A percentile compares a stretch with the other conserved stretches of the same genome.
Evolutionary conservation across 2,797 vertebrate species (phyloP).

Genomic region (Gallirallus australis): DNA sequence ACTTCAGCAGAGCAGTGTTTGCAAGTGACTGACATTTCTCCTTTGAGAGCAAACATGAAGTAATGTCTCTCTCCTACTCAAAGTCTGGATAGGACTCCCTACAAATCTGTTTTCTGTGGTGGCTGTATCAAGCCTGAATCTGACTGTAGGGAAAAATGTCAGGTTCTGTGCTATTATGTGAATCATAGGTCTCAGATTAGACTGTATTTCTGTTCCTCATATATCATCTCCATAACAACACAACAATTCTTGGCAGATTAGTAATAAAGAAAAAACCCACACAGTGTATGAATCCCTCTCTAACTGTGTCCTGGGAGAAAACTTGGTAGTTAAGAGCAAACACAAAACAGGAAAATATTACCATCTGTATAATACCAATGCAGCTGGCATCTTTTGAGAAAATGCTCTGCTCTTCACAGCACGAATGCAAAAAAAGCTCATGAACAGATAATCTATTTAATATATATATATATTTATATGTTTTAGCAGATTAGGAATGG

Average conservation of each 20-base stretch:
- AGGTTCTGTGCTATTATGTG: neutral
- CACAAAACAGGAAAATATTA: neutral
- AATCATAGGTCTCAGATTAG: neutral
- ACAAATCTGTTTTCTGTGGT: neutral
- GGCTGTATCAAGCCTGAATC: neutral
- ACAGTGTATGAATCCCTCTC: neutral
- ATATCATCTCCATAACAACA: neutral
- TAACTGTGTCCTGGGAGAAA: neutral
- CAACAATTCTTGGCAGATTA: neutral
- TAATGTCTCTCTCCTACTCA: neutral
- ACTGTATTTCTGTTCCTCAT: neutral
- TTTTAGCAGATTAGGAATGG: neutral
- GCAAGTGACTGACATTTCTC: neutral
- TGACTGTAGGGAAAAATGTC: neutral
- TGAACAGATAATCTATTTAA: neutral
- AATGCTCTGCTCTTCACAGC: neutral
- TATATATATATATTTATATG: too few relatives aligned
- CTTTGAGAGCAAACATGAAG: neutral
- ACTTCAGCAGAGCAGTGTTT: neutral
- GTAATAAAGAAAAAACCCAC: neutral
- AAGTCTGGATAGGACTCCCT: neutral
- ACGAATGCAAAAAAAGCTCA: neutral
- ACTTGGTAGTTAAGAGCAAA: neutral
- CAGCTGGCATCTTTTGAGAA: neutral
- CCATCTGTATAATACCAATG: neutral